phyloP scores from a whole-genome alignment of 2,113 vertebrate genomes.

The Fulmarus glacialis region DNA sequence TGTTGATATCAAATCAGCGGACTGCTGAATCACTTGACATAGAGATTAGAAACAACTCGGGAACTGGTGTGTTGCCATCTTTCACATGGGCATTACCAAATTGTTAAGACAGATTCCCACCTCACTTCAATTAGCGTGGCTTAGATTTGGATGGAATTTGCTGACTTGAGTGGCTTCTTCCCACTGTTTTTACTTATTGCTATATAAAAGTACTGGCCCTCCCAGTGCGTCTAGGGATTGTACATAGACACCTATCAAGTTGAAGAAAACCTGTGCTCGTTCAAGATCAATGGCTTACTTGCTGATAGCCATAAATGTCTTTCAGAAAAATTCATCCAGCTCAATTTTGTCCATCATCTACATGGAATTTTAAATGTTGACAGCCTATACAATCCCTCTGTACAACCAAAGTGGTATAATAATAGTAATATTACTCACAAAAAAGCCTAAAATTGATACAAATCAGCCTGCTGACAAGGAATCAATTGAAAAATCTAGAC shows the following conservation, averaged over 20 bases:
- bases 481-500: neutral
- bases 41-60: neutral
- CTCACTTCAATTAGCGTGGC: fast-evolving
- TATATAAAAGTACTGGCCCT: neutral
- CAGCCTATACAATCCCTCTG: neutral
- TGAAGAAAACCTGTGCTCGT: neutral
- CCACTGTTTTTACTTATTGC: neutral
- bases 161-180: neutral
- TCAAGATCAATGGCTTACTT: neutral
- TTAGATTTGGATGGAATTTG: neutral
- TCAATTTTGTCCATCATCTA: neutral
- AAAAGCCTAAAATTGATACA: neutral
- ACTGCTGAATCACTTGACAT: neutral
- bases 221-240: fast-evolving
- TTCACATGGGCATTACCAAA: neutral
- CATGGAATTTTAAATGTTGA: neutral
- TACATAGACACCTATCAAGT: neutral
- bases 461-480: neutral
- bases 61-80: neutral
- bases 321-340: neutral
- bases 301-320: neutral
- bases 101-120: neutral
- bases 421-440: neutral
- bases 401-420: neutral
- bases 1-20: neutral